Conservation (phyloP, 2,113 vertebrate species). For the Taxidea taxus region DNA sequence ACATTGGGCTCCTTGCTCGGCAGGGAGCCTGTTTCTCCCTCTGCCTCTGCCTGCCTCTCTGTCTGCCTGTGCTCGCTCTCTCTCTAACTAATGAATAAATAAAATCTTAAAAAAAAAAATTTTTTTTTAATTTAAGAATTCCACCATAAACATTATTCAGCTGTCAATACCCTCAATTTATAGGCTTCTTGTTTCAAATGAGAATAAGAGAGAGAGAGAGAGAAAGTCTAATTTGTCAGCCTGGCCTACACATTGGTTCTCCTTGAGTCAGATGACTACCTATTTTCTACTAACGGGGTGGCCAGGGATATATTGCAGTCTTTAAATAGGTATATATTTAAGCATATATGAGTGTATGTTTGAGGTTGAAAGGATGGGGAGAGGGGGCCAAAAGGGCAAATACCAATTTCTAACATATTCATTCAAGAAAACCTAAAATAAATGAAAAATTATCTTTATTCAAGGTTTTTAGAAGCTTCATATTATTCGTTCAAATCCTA, state of each 20-base stretch:
- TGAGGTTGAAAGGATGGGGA: not conserved
- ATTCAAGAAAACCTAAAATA: not conserved
- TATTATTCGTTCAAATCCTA: not conserved
- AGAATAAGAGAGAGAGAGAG: not conserved
- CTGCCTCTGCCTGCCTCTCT: too few relatives aligned
- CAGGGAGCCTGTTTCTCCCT: too few relatives aligned
- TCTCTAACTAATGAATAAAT: too few relatives aligned
- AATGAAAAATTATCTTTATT: not conserved
- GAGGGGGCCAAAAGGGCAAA: not conserved
- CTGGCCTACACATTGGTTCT: not conserved
- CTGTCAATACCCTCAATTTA: not conserved
- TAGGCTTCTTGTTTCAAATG: not conserved
- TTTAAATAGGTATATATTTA: not conserved
- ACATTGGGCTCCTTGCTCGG: too few relatives aligned
- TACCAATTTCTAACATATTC: not conserved
- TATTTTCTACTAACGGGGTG: not conserved
- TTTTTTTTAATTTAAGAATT: too few relatives aligned
- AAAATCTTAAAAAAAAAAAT: too few relatives aligned
- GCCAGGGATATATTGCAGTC: not conserved
- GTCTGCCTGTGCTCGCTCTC: too few relatives aligned
- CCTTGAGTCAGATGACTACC: not conserved
- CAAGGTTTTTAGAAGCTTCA: not conserved
- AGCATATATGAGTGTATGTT: not conserved
- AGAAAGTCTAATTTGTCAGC: not conserved
- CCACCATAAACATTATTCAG: not conserved